Evolutionary conservation across 2,113 vertebrate genomes (phyloP), one percentile per base, ranked within the genome.

Genomic region (Myiopsitta monachus): DNA sequence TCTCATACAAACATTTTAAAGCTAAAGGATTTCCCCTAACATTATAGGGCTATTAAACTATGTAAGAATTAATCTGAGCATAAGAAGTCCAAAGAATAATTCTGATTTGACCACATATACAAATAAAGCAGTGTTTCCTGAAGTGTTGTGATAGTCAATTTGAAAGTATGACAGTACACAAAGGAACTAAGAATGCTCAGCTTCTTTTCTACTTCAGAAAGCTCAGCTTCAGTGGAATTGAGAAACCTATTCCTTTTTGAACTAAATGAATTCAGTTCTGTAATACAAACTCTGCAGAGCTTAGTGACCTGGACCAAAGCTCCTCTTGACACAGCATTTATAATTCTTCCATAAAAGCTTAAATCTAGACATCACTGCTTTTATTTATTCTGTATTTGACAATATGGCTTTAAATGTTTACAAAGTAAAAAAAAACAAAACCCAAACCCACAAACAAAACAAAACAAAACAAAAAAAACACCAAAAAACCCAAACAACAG

Each of bases 341-440:
- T 78, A 54, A 52, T 22, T 86, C 46, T 80, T 14, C 23, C 39
- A 33, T 64, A 84, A 90, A 59, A 94, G 23, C 46, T 89, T 76
- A 75, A 52, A 92, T 51, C 7, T 46, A 62, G 61, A 74, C 15
- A 52, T 33, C 27, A 69, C 11, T 52, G 31, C 38, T 94, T 91
- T 92, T 76, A 92, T 88, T 94, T 84, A 43, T 87, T 93, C 70
- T 77, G 5, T 77, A 80, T 89, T 76, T 95, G 75, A 83, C 28
- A 89, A 26, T 36, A 69, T 52, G 16, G 72, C 17, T 89, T 69
- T 41, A 83, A 47, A 55, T 85, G 39, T 77, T 96, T 96, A 93
- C 31, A 49, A 85, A 76, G 8, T 83, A 1, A 21, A 82, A 80
- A 80, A 90, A 38, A 47, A n/a, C n/a, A 90, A 38, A 39, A 3